Evolutionary conservation across 2,113 vertebrate genomes (phyloP).

Genomic region (Hystrix cristata): DNA sequence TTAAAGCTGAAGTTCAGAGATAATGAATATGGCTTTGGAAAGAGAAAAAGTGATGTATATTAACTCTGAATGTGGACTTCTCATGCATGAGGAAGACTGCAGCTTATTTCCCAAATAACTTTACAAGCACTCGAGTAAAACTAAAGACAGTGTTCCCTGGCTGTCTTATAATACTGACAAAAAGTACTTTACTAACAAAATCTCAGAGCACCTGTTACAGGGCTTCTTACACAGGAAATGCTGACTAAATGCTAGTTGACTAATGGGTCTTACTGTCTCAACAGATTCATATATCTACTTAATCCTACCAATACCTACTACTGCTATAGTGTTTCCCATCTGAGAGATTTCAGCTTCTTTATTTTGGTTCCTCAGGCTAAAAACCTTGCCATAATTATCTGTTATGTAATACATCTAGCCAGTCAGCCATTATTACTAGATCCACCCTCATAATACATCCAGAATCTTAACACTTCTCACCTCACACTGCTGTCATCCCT

Average conservation of each 20-base stretch:
- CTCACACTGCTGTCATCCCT: neutral
- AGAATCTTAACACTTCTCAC: neutral
- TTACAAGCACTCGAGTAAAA: conserved; percentile 49
- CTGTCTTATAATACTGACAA: conserved; percentile 57
- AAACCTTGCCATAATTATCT: neutral
- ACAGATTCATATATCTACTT: neutral
- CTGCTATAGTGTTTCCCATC: neutral
- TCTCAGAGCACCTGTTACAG: neutral
- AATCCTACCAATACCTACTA: neutral
- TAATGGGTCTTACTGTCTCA: neutral
- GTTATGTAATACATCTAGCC: neutral
- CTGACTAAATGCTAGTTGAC: neutral
- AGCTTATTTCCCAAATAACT: conserved; percentile 70
- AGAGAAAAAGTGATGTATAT: conserved; percentile 66
- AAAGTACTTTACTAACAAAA: conserved; percentile 54
- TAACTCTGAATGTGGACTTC: conserved; percentile 71
- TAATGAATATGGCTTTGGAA: conserved; percentile 79
- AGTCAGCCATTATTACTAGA: conserved; percentile 3
- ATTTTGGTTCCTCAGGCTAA: neutral
- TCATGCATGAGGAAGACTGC: conserved; percentile 37
- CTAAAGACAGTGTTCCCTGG: conserved; percentile 50
- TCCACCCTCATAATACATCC: conserved; percentile 11
- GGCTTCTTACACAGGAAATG: conserved; percentile 9
- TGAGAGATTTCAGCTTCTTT: conserved; percentile 12
- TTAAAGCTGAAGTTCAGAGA: conserved; percentile 83